Evolutionary conservation across 2,113 vertebrate species (phyloP).

Genomic region (Sterna hirundo): DNA sequence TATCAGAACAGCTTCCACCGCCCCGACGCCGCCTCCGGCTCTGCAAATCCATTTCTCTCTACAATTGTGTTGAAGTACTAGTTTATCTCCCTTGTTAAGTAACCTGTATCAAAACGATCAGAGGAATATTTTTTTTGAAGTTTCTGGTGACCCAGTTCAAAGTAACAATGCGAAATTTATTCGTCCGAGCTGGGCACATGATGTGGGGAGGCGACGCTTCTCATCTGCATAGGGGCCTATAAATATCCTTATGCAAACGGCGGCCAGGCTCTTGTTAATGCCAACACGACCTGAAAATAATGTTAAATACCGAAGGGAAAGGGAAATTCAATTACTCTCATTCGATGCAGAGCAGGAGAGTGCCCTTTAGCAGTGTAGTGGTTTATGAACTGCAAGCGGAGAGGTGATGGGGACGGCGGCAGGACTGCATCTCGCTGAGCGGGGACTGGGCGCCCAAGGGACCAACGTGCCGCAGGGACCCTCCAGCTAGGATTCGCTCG

Average conservation of each 20-base stretch:
- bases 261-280: background rate
- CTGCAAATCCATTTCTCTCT: slow-evolving; percentile 66
- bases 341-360: slow-evolving; percentile 33
- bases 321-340: slow-evolving; percentile 57
- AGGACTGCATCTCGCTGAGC: background rate
- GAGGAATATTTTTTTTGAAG: slow-evolving; percentile 54
- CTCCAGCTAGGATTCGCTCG: accelerated
- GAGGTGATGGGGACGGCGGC: background rate
- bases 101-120: slow-evolving; percentile 68
- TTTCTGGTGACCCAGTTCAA: slow-evolving; percentile 70
- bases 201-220: background rate
- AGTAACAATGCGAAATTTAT: slow-evolving; percentile 59
- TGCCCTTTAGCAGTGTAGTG: background rate
- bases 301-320: slow-evolving; percentile 46
- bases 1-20: slow-evolving; percentile 44
- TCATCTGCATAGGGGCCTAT: slow-evolving; percentile 36
- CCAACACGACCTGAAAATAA: slow-evolving; percentile 42
- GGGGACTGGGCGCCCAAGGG: background rate
- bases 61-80: slow-evolving; percentile 5
- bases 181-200: background rate
- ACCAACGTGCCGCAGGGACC: background rate
- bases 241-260: slow-evolving; percentile 32
- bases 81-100: slow-evolving; percentile 67
- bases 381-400: background rate
- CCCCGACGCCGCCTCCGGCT: slow-evolving; percentile 11